Evolutionary conservation across 1,140 invertebrate species (phyloP).

Genomic region (Chlorops oryzae): DNA sequence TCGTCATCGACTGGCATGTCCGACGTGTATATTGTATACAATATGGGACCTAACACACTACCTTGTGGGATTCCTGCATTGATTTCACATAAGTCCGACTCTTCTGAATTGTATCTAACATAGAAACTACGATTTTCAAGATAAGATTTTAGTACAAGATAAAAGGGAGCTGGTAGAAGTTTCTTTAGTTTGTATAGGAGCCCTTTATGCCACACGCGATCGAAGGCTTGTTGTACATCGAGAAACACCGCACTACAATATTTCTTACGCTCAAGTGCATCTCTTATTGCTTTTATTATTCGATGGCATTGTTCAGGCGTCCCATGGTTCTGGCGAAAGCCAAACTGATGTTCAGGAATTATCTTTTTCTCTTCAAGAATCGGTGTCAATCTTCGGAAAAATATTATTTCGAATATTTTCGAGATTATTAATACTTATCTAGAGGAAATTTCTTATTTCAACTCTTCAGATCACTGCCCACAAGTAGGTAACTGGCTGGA

Average conservation of each 20-base stretch:
- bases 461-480: no score
- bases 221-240: slow-evolving; percentile 11
- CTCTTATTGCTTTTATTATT: no score
- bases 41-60: slow-evolving; percentile 12
- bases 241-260: slow-evolving; percentile 14
- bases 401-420: no score
- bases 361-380: no score
- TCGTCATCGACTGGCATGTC: slow-evolving; percentile 2
- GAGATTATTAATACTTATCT: no score
- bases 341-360: no score
- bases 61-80: slow-evolving; percentile 17
- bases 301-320: no score
- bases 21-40: slow-evolving; percentile 2
- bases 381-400: no score
- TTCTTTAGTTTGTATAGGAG: slow-evolving; percentile 10
- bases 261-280: background rate
- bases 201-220: slow-evolving; percentile 12
- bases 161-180: background rate
- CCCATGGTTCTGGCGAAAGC: no score
- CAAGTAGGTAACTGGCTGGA: no score
- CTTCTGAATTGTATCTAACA: background rate
- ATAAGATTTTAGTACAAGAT: slow-evolving; percentile 2
- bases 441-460: no score
- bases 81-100: background rate
- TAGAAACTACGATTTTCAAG: background rate